Evolutionary conservation across 2,797 vertebrate species (phyloP), one percentile per base, ranked within the genome.

Genomic region (Argentina silus): DNA sequence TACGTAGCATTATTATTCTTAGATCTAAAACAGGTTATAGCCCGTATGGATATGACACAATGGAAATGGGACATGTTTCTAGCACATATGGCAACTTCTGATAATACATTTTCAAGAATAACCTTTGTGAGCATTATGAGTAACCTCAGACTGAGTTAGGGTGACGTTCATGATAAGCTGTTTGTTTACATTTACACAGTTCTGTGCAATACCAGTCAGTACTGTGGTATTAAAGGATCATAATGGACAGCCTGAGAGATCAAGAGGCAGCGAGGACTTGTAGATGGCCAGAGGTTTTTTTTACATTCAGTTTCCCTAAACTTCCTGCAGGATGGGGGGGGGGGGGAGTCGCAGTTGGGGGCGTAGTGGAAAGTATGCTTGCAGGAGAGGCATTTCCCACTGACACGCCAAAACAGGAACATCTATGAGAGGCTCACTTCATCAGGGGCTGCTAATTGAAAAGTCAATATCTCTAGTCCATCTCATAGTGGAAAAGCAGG

Each of bases 321-420:
- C 73, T 70, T 80, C 75, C 77, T 76, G 60, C 55, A 1, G 15
- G 67, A 23, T 23, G 23, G 67, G 2, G 15, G 69, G 11, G 56
- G 66, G 2, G 51, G 44, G 50, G 50, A 53, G 50, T 44, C 3
- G 17, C 15, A 11, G 59, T 59, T 11, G 3, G 51, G 44, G 64
- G 42, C 48, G 53, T 15, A 66, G 47, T 73, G 78, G 21, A 76
- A 85, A 80, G 76, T 81, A 81, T 78, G 80, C 75, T 73, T 53
- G 70, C 74, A 77, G 76, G 23, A 9, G 69, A 78, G 86, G 84
- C 72, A 90, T 92, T 81, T 91, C 83, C 72, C 87, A 85, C 72
- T 73, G 57, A 78, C 87, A 15, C 83, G 90, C 82, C 83, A 72
- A 66, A 84, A 87, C 84, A 81, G 69, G 89, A 83, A 72, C 10